Conservation (phyloP, 2,797 vertebrate species). For the Galago senegalensis region DNA sequence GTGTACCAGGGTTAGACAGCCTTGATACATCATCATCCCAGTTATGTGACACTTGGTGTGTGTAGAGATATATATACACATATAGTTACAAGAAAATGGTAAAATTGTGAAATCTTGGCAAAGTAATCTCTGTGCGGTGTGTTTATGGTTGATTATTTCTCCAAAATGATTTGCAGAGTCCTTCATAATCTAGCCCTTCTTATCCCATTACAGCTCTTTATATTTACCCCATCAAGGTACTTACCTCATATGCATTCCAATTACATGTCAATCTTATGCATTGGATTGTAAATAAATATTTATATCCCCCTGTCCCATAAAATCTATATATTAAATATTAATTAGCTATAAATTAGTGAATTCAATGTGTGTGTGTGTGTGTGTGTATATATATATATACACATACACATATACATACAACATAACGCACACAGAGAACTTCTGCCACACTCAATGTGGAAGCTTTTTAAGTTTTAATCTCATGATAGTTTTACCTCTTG, state of each 20-base stretch:
- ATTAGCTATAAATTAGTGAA: constrained; percentile 20
- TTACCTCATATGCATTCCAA: constrained; percentile 8
- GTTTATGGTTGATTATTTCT: not conserved
- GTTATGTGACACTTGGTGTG: not conserved
- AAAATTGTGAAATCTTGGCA: not conserved
- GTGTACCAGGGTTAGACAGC: not conserved
- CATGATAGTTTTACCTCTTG: not conserved
- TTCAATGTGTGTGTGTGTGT: not conserved
- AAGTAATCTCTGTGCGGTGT: not conserved
- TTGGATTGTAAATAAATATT: not conserved
- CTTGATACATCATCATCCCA: not conserved
- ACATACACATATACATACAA: not conserved
- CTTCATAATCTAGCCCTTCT: not conserved
- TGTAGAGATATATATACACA: too few species aligned
- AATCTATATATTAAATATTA: constrained; percentile 50
- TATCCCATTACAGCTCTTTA: not conserved
- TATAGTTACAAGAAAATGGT: not conserved
- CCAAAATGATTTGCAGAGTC: not conserved
- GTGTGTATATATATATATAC: too few species aligned
- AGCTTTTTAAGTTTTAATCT: not conserved
- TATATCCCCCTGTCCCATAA: not conserved
- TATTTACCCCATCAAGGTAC: not conserved
- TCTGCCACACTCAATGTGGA: constrained; percentile 30
- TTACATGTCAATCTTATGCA: not conserved
- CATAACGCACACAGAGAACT: not conserved